phyloP scores from a whole-genome alignment of 2,113 vertebrate species.

The Isurus oxyrinchus region DNA sequence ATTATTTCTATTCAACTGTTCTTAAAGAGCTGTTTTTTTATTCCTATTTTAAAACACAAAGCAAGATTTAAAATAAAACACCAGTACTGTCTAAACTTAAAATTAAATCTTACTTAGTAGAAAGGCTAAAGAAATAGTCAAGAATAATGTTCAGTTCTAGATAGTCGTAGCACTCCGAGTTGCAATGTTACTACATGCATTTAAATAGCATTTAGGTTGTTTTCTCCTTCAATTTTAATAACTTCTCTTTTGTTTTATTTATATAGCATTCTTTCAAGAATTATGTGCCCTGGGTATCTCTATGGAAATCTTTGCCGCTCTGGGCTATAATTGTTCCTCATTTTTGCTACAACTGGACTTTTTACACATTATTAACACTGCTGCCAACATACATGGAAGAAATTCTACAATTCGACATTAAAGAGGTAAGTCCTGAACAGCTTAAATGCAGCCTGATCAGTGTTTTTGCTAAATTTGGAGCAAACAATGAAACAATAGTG shows the following conservation, averaged over 20 bases:
- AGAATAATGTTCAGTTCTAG: neutral
- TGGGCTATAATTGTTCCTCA: conserved; percentile 92
- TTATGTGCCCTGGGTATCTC: conserved; percentile 76
- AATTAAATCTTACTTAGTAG: neutral
- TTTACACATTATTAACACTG: conserved; percentile 90
- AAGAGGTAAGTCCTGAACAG: conserved; percentile 70
- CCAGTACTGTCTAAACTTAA: neutral
- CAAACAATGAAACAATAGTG: neutral
- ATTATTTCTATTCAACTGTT: neutral
- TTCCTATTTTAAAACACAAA: neutral
- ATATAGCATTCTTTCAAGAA: conserved; percentile 69
- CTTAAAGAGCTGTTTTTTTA: neutral
- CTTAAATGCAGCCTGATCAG: neutral
- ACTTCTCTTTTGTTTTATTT: conserved; percentile 35
- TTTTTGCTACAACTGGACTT: conserved; percentile 96
- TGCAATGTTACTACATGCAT: neutral
- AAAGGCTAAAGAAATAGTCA: neutral
- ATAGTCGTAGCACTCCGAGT: neutral
- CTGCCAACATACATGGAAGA: conserved; percentile 94
- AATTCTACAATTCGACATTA: conserved; percentile 82
- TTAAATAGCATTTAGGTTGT: neutral
- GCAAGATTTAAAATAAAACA: neutral
- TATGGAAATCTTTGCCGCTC: conserved; percentile 71
- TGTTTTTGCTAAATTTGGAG: neutral
- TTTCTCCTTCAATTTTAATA: neutral